Evolutionary conservation across 92 coral and sea anemone species (phyloP), one percentile per base, ranked within the genome.

Genomic region (Umimayanthus kanabou): DNA sequence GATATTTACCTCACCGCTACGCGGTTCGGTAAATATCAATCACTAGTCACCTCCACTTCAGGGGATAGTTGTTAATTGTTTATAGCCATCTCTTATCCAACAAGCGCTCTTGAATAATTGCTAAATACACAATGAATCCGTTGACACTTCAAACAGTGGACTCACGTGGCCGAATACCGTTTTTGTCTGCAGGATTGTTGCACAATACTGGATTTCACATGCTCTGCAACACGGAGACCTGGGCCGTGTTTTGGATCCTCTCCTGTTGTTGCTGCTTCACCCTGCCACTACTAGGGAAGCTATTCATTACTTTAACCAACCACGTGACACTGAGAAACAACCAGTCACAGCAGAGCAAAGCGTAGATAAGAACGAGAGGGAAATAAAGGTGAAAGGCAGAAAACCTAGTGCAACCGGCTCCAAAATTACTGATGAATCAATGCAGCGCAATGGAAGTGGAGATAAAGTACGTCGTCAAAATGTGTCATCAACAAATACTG

Each of bases 161-260:
- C 50, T 76, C 14, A 8, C 13, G 0, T 45, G 30, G 39, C 39
- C 6, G 2, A 29, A 4, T 82, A 29, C 9, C 25, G 4, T 74
- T 81, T 69, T 39, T 22, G 2, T 29, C 49, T 5, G 11, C 75
- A 97, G 99, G 84, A 94, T 96, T 3, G 90, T 95, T 40, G 92
- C 99, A 0, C 95, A 95, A 72, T 94, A 94, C 89, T 97, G 99
- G 99, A 93, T 97, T 14, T 94, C 97, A 57, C 99, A 97, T 90
- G 98, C 99, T 33, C 89, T 97, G 11, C 98, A 97, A 88, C 99
- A 97, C 47, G 99, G 98, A 4, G 99, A 97, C 90, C 96, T 97
- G 77, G 99, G 99, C 65, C 99, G 99, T 61, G 91, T 97, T 10
- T 67, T 97, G 20, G 99, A 97, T 81, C 99, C 99, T 7, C 78